Conservation (phyloP, 2,888 invertebrate species). For the Leptinotarsa tumamoca region DNA sequence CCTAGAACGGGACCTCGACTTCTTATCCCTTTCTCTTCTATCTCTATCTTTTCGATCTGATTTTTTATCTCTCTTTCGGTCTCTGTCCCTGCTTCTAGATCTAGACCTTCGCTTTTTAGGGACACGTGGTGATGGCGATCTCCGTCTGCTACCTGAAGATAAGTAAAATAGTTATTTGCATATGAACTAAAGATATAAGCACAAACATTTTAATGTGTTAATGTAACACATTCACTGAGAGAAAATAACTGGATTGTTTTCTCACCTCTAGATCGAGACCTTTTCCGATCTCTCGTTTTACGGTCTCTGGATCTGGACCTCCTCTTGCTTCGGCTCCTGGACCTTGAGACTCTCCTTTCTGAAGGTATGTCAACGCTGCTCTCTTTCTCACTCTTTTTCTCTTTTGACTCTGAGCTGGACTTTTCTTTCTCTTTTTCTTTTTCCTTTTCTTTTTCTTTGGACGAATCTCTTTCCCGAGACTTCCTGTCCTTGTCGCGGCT, state of each 20-base stretch:
- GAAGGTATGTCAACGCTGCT: conserved; percentile 59
- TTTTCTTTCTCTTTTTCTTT: conserved; percentile 50
- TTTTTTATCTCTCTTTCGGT: conserved; percentile 56
- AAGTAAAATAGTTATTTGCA: conserved; percentile 59
- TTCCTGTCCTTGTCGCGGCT: conserved; percentile 51
- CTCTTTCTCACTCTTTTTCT: conserved; percentile 45
- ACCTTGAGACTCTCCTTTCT: conserved; percentile 62
- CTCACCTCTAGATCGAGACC: conserved; percentile 70
- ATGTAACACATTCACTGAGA: too few relatives aligned
- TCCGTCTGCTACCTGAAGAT: conserved; percentile 55
- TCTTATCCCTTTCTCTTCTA: conserved; percentile 55
- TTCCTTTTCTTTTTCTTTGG: conserved; percentile 51
- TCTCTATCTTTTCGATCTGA: conserved; percentile 57
- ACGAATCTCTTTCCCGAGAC: conserved; percentile 57
- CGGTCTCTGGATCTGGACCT: conserved; percentile 71
- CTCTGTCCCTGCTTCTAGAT: conserved; percentile 61
- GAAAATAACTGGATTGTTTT: too few relatives aligned
- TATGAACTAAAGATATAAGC: too few relatives aligned
- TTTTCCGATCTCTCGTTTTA: conserved; percentile 65
- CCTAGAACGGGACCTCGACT: conserved; percentile 51
- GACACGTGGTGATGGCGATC: conserved; percentile 64
- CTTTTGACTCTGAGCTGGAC: conserved; percentile 50
- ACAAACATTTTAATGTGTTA: too few relatives aligned
- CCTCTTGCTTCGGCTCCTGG: conserved; percentile 72
- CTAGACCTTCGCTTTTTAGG: conserved; percentile 60